Base-by-base conservation (phyloP, 2,797 vertebrate species). In the Ciconia nigra region DNA sequence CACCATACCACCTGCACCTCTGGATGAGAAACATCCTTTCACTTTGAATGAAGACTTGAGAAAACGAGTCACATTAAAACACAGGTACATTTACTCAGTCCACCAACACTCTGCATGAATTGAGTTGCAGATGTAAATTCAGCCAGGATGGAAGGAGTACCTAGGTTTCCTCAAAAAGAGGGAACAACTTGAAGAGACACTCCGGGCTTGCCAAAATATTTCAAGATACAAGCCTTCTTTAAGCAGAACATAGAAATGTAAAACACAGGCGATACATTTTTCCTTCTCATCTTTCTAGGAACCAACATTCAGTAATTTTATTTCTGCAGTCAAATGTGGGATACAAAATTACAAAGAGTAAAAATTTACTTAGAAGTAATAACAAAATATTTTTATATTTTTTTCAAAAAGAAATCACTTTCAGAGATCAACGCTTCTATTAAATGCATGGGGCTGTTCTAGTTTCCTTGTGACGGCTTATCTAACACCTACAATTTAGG, bases 401-500 rank as follows among this genome's bases (percentile, higher is more conserved):
- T 31, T 54, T 54, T 29, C 42, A 10, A 51, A 92, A 79, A 82
- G 71, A 95, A 85, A 83, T 47, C 37, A 52, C 58, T 93, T 58
- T 15, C 14, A 47, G 78, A 88, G 51, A 74, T 62, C 81, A 92
- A 72, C 8, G 3, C 83, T 89, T 85, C 77, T 81, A 77, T 86
- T 92, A 95, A 93, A 94, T 57, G 62, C 51, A 26, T 59, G 37
- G 47, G 55, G 31, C 58, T 87, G 46, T 62, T 55, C 61, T 72
- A 74, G 55, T 25, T 95, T 84, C 77, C 71, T 74, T 72, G n/a
- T 35, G 59, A 85, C 55, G 49, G 28, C 47, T 97, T 95, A 92
- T 86, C 93, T 88, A 94, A 97, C 55, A 85, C 61, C 90, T 87
- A 91, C n/a, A 85, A 67, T 95, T 92, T 71, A 59, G 96, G 63